Evolutionary conservation across 2,888 invertebrate species (phyloP).

Genomic region (Heliconius hortense): DNA sequence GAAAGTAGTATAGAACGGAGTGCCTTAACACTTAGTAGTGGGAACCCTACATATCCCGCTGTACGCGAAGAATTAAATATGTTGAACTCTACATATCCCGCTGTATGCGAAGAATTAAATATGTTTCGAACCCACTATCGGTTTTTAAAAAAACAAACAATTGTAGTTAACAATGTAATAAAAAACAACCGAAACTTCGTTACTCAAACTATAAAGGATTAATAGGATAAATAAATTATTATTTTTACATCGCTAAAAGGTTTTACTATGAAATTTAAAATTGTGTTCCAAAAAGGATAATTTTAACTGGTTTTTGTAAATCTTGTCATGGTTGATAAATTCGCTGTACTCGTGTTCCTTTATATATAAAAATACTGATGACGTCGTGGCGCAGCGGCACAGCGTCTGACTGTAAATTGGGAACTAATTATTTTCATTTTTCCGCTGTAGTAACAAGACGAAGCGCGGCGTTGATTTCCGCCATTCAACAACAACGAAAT

Average conservation of each 20-base stretch:
- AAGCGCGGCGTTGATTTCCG: neutral
- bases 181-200: neutral
- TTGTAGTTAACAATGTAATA: neutral
- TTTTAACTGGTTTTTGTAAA: slow-evolving; percentile 23
- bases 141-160: neutral
- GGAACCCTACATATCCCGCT: too few species aligned
- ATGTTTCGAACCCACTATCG: neutral
- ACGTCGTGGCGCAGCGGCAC: neutral
- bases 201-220: slow-evolving; percentile 9
- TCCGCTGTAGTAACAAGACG: neutral
- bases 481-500: neutral
- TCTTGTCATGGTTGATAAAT: slow-evolving; percentile 3
- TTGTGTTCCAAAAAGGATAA: slow-evolving; percentile 2
- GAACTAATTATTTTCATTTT: neutral
- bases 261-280: slow-evolving; percentile 8
- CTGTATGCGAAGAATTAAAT: too few species aligned
- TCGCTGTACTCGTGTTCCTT: neutral
- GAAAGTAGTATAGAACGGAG: too few species aligned
- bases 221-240: slow-evolving; percentile 14
- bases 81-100: too few species aligned
- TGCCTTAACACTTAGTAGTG: too few species aligned
- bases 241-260: slow-evolving; percentile 15
- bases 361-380: neutral
- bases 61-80: too few species aligned
- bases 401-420: neutral